Conservation (phyloP, 2,888 invertebrate species). For the Callimorpha dominula region DNA sequence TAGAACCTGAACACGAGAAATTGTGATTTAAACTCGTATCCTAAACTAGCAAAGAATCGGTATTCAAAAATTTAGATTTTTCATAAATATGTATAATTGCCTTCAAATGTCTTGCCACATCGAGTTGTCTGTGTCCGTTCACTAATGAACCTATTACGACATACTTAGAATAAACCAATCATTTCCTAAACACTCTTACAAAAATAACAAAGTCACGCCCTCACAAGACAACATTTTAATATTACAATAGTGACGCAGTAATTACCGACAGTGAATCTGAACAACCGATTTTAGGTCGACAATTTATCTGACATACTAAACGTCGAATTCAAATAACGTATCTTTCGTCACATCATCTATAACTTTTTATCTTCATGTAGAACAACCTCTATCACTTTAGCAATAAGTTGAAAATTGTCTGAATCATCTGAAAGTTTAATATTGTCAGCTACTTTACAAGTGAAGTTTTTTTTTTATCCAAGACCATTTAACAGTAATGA, state of each 20-base stretch:
- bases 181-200: slow-evolving; percentile 41
- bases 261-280: slow-evolving; percentile 80
- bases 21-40: too few species aligned
- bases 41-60: too few species aligned
- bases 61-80: too few species aligned
- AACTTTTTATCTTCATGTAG: slow-evolving; percentile 40
- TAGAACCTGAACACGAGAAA: too few species aligned
- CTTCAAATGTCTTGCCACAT: slow-evolving; percentile 15
- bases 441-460: slow-evolving; percentile 68
- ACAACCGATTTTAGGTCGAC: slow-evolving; percentile 81
- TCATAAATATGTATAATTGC: too few species aligned
- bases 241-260: slow-evolving; percentile 73
- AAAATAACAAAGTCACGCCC: slow-evolving; percentile 58
- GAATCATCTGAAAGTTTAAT: slow-evolving; percentile 15
- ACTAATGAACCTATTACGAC: slow-evolving; percentile 48
- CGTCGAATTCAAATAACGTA: slow-evolving; percentile 80
- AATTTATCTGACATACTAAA: slow-evolving; percentile 82
- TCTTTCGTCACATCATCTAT: slow-evolving; percentile 67
- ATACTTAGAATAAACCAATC: slow-evolving; percentile 44
- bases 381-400: slow-evolving; percentile 30
- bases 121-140: slow-evolving; percentile 21
- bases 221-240: slow-evolving; percentile 61
- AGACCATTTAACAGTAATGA: slow-evolving; percentile 86
- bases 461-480: slow-evolving; percentile 76
- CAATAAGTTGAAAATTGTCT: slow-evolving; percentile 47